phyloP scores from a whole-genome alignment of 2,113 vertebrate genomes.

The Ancistrus triradiatus region DNA sequence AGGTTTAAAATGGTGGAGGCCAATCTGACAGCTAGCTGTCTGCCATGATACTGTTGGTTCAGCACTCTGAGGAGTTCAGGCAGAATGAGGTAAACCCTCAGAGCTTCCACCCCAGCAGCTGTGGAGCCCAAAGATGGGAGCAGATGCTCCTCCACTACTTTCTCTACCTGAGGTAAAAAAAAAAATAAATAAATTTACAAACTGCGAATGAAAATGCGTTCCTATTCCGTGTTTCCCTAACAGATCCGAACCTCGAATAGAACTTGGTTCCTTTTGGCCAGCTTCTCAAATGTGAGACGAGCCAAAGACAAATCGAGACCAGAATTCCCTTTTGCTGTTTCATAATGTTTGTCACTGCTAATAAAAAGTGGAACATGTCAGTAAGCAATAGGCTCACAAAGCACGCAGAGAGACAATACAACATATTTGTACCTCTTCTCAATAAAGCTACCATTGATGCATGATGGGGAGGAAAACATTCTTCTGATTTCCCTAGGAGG shows the following conservation, averaged over 20 bases:
- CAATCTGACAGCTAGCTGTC: constrained; percentile 25
- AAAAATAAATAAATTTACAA: not conserved
- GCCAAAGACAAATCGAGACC: constrained; percentile 53
- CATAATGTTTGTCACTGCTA: constrained; percentile 58
- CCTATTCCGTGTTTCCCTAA: no score
- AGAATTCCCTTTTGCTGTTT: constrained; percentile 40
- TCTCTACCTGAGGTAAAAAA: constrained; percentile 32
- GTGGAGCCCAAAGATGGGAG: constrained; percentile 28
- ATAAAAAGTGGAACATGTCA: not conserved
- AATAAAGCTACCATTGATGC: constrained; percentile 57
- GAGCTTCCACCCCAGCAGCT: constrained; percentile 33
- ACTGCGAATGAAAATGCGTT: constrained; percentile 34
- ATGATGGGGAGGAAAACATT: constrained; percentile 53
- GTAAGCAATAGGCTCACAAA: not conserved
- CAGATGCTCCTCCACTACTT: constrained; percentile 14
- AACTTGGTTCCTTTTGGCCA: constrained; percentile 34
- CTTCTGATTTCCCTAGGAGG: constrained; percentile 53
- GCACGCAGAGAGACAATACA: not conserved
- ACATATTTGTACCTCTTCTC: constrained; percentile 49
- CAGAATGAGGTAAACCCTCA: constrained; percentile 51
- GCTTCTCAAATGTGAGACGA: constrained; percentile 48
- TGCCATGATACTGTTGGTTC: not conserved
- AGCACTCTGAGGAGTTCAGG: constrained; percentile 45
- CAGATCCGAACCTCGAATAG: constrained; percentile 51
- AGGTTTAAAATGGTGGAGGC: constrained; percentile 44